Percentiles rank a stretch among this genome's conserved stretches.
Evolutionary conservation across 2,113 vertebrate genomes (phyloP).

Genomic region (Accipiter virgatus): DNA sequence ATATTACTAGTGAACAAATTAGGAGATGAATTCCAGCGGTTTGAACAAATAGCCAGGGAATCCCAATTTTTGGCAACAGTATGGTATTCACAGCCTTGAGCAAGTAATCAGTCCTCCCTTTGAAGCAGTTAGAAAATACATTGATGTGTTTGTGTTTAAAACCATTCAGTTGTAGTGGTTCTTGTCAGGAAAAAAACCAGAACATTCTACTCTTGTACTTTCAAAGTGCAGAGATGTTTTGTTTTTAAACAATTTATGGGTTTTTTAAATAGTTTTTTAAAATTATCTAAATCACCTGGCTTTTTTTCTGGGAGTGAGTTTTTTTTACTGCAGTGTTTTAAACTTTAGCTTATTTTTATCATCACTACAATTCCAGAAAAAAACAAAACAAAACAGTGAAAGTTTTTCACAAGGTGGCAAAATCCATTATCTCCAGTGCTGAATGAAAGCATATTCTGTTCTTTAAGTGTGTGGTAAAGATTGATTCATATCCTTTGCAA

Average conservation of each 20-base stretch:
- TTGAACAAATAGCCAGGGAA: background rate
- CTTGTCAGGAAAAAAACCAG: background rate
- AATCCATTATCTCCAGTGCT: background rate
- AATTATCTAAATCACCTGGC: background rate
- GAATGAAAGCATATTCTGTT: background rate
- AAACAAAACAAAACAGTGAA: background rate
- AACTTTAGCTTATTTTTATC: background rate
- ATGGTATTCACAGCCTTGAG: background rate
- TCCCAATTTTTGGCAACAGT: background rate
- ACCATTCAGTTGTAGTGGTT: background rate
- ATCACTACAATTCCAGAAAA: background rate
- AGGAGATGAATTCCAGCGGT: background rate
- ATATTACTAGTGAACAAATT: background rate
- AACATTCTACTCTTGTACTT: background rate
- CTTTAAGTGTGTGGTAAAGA: background rate
- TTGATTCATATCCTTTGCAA: background rate
- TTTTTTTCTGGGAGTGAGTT: background rate
- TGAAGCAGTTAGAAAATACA: background rate
- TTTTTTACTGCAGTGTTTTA: background rate
- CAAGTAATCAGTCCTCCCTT: background rate
- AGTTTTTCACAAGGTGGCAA: background rate
- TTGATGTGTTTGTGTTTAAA: background rate
- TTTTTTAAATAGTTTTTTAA: background rate
- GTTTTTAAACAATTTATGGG: background rate
- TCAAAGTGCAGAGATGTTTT: background rate